phyloP scores from a whole-genome alignment of 2,113 vertebrate species.

The Neoarius graeffei region DNA sequence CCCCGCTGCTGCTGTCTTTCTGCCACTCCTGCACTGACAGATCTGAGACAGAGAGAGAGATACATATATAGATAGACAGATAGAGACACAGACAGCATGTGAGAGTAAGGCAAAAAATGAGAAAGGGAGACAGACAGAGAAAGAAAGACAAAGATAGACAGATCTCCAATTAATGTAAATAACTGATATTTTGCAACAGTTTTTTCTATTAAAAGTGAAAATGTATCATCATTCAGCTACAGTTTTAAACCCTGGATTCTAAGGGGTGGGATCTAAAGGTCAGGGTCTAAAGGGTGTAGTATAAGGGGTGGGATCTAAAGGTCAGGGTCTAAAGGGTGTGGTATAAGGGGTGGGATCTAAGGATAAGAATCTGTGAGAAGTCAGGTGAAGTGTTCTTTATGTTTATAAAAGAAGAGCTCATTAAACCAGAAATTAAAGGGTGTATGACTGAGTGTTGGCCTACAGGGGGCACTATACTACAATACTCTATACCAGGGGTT shows the following conservation, averaged over 20 bases:
- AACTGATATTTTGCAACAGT: background rate
- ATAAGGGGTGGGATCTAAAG: too few relatives aligned
- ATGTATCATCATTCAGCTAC: background rate
- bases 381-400: background rate
- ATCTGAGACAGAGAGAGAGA: constrained; percentile 65
- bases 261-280: background rate
- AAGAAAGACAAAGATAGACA: background rate
- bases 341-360: background rate
- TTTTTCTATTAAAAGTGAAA: background rate
- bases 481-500: too few relatives aligned
- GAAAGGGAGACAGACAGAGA: background rate
- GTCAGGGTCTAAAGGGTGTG: background rate
- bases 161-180: background rate
- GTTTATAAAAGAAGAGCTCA: background rate
- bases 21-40: constrained; percentile 84
- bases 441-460: background rate
- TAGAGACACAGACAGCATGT: background rate
- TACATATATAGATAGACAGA: background rate
- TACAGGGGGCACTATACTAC: background rate
- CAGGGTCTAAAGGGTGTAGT: too few relatives aligned
- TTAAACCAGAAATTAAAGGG: background rate
- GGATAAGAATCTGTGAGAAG: background rate
- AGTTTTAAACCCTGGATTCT: background rate
- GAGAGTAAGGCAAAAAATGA: background rate
- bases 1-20: constrained; percentile 78